Evolutionary conservation across 2,113 vertebrate species (phyloP).

Genomic region (Hippocampus comes): DNA sequence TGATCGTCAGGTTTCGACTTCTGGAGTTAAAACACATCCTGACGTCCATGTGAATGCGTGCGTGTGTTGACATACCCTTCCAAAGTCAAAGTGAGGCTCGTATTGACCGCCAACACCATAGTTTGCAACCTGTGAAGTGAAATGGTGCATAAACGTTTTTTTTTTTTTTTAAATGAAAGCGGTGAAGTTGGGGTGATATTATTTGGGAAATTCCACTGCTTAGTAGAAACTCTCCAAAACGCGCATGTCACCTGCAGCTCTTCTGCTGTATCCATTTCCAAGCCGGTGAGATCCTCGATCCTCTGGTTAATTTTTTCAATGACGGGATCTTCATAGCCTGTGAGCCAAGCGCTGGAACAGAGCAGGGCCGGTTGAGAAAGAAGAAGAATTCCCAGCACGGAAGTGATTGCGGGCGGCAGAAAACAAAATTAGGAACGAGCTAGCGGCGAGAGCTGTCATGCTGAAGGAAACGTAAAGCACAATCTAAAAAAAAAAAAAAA

Average conservation of each 20-base stretch:
- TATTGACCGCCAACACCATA: slow-evolving; percentile 87
- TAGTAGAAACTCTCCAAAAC: not conserved
- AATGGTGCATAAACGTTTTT: no score
- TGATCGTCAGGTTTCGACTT: not conserved
- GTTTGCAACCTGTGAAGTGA: slow-evolving; percentile 78
- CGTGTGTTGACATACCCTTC: slow-evolving; percentile 70
- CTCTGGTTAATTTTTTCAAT: slow-evolving; percentile 85
- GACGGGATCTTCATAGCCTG: slow-evolving; percentile 84
- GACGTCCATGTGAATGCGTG: not conserved
- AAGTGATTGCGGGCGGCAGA: not conserved
- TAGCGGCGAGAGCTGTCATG: slow-evolving; percentile 16
- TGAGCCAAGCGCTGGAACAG: slow-evolving; percentile 86
- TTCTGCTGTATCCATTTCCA: slow-evolving; percentile 94
- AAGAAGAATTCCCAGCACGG: no score
- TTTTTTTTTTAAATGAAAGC: no score
- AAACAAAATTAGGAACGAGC: not conserved
- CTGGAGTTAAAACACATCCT: not conserved
- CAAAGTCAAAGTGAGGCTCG: slow-evolving; percentile 88
- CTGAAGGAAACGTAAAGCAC: slow-evolving; percentile 20
- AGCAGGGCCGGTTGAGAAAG: slow-evolving; percentile 12
- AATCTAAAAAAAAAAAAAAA: not conserved
- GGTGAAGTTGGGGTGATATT: no score
- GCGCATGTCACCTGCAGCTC: slow-evolving; percentile 80
- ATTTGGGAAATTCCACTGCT: not conserved
- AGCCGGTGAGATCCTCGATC: slow-evolving; percentile 89